Base-by-base conservation (phyloP, 2,888 invertebrate genomes). In the Melanargia galathea region DNA sequence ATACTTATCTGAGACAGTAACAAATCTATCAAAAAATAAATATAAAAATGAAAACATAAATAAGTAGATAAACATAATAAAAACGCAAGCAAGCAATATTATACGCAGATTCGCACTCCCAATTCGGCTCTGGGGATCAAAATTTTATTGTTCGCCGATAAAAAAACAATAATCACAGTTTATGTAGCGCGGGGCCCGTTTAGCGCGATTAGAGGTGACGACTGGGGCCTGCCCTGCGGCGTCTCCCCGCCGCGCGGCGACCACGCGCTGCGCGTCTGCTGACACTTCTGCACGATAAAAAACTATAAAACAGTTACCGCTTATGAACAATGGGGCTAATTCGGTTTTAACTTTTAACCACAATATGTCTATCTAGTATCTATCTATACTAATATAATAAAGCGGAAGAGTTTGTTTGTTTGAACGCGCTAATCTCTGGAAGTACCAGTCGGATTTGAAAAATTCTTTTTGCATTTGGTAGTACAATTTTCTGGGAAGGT, bases 151-250 rank as follows among this genome's bases (percentile, higher is more conserved):
- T 73, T 70, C 69, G 57, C 73, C 80, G 83, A 84, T 88, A 86
- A 86, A 87, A 86, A 81, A 79, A 83, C 83, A 84, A 86, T 88
- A 86, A 88, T 85, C 75, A 73, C 77, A 79, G 84, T 85, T 87
- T 87, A 86, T 83, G 80, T 79, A 76, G 73, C 57, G 56, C 60
- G 73, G 73, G 74, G 78, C 70, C 72, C 79, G 75, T 77, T 81
- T 75, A 75, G 73, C 60, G 75, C 78, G 83, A 83, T 85, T 83
- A 83, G 77, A 78, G 76, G 69, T 69, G 70, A 55, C 69, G 72
- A 75, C 72, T 75, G 75, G 69, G 62, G 71, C 69, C 26, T 63
- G 64, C 64, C 70, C 66, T 52, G 63, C 62, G 71, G 62, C 54
- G 46, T 60, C 63, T 58, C 55, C 68, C 65, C 64, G 52, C 46